These are phyloP conservation scores for Neodiprion pinetum DNA, from an alignment of 1,140 invertebrate genomes.

Conservation along the genomic window DNA sequence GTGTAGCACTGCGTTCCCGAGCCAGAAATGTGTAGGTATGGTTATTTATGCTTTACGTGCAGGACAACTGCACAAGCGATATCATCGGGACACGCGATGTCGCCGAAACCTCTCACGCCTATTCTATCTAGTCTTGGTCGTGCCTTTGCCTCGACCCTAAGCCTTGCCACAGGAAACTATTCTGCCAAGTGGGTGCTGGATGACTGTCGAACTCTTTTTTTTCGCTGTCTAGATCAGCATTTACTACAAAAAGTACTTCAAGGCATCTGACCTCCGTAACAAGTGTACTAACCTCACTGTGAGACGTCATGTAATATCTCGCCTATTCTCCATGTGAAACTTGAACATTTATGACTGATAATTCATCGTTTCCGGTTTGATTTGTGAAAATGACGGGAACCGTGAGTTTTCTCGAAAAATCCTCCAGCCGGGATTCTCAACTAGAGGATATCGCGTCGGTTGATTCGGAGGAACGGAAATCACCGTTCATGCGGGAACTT, in stretches of 20 bases:
- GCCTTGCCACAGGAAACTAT: not conserved
- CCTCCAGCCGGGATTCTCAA: not conserved
- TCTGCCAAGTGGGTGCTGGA: not conserved
- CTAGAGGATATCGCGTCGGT: not conserved
- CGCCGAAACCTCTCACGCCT: conserved; percentile 33
- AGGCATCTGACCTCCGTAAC: no score
- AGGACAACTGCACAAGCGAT: conserved; percentile 38
- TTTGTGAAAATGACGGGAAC: not conserved
- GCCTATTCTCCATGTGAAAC: no score
- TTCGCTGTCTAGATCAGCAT: not conserved
- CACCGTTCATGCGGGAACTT: not conserved
- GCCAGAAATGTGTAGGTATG: conserved; percentile 2
- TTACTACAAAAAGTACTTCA: no score
- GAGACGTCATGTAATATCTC: no score
- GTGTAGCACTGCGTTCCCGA: not conserved
- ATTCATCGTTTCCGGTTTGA: not conserved
- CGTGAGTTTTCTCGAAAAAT: not conserved
- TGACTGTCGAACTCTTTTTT: not conserved
- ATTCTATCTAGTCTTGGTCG: not conserved
- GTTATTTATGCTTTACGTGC: conserved; percentile 7
- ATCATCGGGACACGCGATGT: conserved; percentile 53
- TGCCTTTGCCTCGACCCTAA: not conserved
- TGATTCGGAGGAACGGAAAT: not conserved
- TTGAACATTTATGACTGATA: not conserved
- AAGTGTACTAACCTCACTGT: no score